A percentile compares a stretch with the other conserved stretches of the same genome.
Evolutionary conservation across 2,113 vertebrate genomes (phyloP).

Genomic region (Odocoileus hemionus): DNA sequence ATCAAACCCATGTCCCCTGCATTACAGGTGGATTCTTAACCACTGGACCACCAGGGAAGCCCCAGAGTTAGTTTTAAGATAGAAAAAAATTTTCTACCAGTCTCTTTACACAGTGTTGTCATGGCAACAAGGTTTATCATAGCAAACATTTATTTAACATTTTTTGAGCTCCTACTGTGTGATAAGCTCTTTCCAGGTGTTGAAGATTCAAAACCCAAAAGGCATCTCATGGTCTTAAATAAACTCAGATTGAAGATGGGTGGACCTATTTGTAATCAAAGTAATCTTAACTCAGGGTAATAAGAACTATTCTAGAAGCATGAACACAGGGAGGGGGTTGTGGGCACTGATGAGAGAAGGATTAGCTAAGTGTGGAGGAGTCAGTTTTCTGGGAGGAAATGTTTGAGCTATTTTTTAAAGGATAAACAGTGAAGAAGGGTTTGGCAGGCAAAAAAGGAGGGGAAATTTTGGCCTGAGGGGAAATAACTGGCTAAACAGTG

Average conservation of each 20-base stretch:
- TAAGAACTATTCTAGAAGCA: not conserved
- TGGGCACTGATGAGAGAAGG: not conserved
- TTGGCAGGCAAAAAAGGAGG: not conserved
- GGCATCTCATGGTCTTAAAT: not conserved
- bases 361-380: not conserved
- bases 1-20: not conserved
- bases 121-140: not conserved
- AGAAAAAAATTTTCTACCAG: not conserved
- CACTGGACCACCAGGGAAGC: not conserved
- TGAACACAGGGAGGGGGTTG: not conserved
- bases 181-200: not conserved
- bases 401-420: not conserved
- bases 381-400: not conserved
- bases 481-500: not conserved
- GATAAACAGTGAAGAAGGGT: not conserved
- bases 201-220: not conserved
- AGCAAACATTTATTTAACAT: slow-evolving; percentile 4
- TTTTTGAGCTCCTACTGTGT: not conserved
- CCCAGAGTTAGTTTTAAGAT: not conserved
- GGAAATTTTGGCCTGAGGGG: not conserved
- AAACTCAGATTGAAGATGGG: not conserved
- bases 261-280: slow-evolving; percentile 5
- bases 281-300: not conserved
- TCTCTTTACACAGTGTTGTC: not conserved
- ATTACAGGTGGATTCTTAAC: not conserved